Base-by-base conservation (phyloP, 1,140 invertebrate genomes). In the Hyles euphorbiae region DNA sequence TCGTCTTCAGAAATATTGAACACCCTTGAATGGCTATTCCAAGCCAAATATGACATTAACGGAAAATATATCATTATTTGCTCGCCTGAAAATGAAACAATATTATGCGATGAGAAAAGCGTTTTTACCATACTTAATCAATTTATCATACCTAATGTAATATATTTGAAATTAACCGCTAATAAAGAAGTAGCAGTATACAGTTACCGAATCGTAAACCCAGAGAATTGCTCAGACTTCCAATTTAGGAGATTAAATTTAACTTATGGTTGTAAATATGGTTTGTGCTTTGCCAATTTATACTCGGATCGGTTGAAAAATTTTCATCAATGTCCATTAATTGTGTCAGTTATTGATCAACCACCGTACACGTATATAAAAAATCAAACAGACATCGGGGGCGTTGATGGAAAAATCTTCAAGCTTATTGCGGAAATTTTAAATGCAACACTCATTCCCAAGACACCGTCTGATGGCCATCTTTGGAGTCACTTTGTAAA, bases 41-140 rank as follows among this genome's bases (percentile, higher is more conserved):
- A 2, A 22, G 22, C 50, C 8, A 61, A 72, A 44, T 81, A 70
- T 51, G 72, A 84, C 59, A 73, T 63, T 56, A 60, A 67, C 11
- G 81, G 70, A 49, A 78, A 72, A 64, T 79, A 69, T 55, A 57
- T 84, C 40, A 65, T 82, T 22, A 50, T 84, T 36, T 84, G 81
- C 22, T 44, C 67, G 43, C 56, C 63, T 7, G 10, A 11, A 6
- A 44, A 70, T 34, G 53, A 63, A 22, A 22, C 22, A 48, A 47
- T 67, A n/a, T 52, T 65, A 34, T 84, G 79, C 58, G 61, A 72
- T 12, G 73, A 82, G 65, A 52, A 58, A 3, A 11, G 67, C 44
- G 61, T 82, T 36, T 81, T 81, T 56, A 55, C 65, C 50, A 58
- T 63, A 1, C 43, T 82, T 34, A 52, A 65, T 7, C 54, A 61